Percentiles rank a stretch among this genome's conserved stretches.
These are phyloP conservation scores for Aphelenchoides besseyi DNA, from an alignment of 1,140 invertebrate species.

Conservation along the genomic window DNA sequence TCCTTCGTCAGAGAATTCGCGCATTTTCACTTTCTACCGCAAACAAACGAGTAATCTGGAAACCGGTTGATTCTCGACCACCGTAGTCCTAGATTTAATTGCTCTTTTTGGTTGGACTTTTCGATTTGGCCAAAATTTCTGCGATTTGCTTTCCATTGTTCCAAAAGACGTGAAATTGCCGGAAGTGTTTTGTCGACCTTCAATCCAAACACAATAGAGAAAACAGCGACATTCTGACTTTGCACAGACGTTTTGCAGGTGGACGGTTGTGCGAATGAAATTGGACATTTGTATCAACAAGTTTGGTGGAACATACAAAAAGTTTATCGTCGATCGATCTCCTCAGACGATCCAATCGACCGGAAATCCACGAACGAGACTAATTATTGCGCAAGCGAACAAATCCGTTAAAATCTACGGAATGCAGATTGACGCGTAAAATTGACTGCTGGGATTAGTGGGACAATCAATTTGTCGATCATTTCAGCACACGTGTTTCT, in stretches of 20 bases:
- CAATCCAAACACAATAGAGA: background rate
- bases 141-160: background rate
- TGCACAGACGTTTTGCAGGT: background rate
- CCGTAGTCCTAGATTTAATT: background rate
- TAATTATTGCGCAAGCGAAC: background rate
- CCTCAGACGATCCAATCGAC: background rate
- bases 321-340: background rate
- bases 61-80: background rate
- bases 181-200: background rate
- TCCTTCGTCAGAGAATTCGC: background rate
- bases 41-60: background rate
- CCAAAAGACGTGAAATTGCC: background rate
- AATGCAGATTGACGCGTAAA: background rate
- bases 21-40: background rate
- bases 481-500: background rate
- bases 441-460: too few species aligned
- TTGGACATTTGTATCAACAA: background rate
- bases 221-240: too few species aligned
- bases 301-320: background rate
- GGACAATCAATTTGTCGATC: background rate
- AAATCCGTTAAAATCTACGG: too few species aligned
- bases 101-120: background rate
- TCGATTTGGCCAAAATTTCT: constrained; percentile 8
- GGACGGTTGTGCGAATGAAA: background rate
- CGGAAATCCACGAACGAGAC: background rate